Evolutionary conservation across 2,113 vertebrate species (phyloP).

Genomic region (Antechinus stuartii): DNA sequence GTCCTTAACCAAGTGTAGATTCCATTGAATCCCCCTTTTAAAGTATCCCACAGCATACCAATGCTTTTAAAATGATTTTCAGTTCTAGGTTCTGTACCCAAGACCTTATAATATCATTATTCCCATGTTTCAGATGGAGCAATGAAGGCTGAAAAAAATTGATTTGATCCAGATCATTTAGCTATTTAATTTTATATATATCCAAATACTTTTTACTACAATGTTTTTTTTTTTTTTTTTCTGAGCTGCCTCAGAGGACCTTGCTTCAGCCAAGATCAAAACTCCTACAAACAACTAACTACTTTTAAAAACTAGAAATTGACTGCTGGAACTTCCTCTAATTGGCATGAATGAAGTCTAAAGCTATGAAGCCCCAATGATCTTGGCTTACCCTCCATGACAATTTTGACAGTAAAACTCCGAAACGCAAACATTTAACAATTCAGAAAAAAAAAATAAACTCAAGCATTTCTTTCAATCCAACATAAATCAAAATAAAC

Average conservation of each 20-base stretch:
- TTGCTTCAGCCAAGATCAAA: conserved; percentile 56
- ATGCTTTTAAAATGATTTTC: conserved; percentile 1
- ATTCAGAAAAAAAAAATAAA: conserved; percentile 62
- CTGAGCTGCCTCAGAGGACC: conserved; percentile 55
- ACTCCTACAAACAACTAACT: conserved; percentile 61
- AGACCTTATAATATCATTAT: neutral
- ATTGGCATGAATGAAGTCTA: conserved; percentile 62
- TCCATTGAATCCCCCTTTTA: conserved; percentile 34
- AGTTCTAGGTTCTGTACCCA: neutral
- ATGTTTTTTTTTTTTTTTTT: conserved; percentile 41
- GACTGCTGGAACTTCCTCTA: conserved; percentile 46
- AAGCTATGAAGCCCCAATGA: conserved; percentile 62
- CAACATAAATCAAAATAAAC: conserved; percentile 79
- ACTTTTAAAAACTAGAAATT: conserved; percentile 63
- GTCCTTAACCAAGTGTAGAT: conserved; percentile 13
- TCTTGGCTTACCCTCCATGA: conserved; percentile 53
- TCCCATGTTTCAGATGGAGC: conserved; percentile 32
- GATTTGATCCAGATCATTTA: conserved; percentile 25
- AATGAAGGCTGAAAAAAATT: conserved; percentile 30
- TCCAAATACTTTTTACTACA: conserved; percentile 52
- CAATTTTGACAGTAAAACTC: conserved; percentile 72
- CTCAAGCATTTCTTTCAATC: conserved; percentile 56
- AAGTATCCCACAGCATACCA: neutral
- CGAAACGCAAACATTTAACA: conserved; percentile 68
- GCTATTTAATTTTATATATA: conserved; percentile 2